phyloP scores from a whole-genome alignment of 2,113 vertebrate species.

The Lophius piscatorius region DNA sequence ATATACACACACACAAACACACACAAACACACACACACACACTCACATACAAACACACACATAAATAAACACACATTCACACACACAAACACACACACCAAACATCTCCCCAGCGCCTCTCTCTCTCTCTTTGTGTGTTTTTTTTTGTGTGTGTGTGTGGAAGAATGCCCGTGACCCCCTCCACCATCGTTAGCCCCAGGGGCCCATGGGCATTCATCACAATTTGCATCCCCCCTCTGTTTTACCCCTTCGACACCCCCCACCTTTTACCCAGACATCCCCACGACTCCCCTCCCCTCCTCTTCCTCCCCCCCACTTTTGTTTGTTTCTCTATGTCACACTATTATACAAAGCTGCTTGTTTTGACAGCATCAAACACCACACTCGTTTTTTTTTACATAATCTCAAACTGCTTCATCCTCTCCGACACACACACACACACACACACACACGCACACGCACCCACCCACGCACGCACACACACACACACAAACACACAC shows the following conservation, averaged over 20 bases:
- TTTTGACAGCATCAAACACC: conserved; percentile 49
- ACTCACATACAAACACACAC: conserved; percentile 12
- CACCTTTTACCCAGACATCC: conserved; percentile 38
- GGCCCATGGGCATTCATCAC: conserved; percentile 71
- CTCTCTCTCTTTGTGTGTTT: conserved; percentile 59
- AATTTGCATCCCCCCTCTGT: conserved; percentile 39
- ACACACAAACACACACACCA: conserved; percentile 14
- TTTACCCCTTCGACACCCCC: conserved; percentile 20
- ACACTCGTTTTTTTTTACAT: conserved; percentile 3
- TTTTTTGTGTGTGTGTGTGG: conserved; percentile 51
- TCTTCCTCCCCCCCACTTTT: conserved; percentile 44
- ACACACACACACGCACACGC: background rate
- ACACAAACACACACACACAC: background rate
- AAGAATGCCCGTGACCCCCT: conserved; percentile 75
- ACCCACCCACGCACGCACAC: conserved; percentile 7
- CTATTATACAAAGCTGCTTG: conserved; percentile 50
- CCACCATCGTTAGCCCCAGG: conserved; percentile 46
- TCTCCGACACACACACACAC: background rate
- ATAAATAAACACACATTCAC: conserved; percentile 12
- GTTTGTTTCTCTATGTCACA: conserved; percentile 54
- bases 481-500: conserved; percentile 9
- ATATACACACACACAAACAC: too few species aligned
- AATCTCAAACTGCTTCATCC: conserved; percentile 25
- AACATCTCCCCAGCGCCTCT: conserved; percentile 39
- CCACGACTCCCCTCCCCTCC: background rate